Conservation (phyloP, 2,797 vertebrate species). For the Neosilurus mollespiculum region DNA sequence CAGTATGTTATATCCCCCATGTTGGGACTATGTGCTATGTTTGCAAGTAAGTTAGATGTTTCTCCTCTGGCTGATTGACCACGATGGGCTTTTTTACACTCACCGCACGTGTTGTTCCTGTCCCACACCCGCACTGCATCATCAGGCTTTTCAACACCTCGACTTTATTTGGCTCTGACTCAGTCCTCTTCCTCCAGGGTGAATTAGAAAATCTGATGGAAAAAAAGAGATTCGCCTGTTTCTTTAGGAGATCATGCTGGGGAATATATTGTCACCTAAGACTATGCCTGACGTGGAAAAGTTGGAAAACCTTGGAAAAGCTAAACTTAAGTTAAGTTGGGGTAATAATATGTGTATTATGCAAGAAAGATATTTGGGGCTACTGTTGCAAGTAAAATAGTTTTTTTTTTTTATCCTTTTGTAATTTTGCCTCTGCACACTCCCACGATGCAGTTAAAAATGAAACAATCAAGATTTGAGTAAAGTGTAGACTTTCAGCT, state of each 20-base stretch:
- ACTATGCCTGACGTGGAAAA: constrained; percentile 37
- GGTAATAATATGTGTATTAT: constrained; percentile 54
- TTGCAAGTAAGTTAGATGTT: constrained; percentile 68
- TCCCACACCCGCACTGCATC: constrained; percentile 54
- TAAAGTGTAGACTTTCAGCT: neutral
- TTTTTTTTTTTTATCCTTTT: constrained; percentile 7
- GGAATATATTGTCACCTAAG: constrained; percentile 55
- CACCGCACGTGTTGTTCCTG: constrained; percentile 72
- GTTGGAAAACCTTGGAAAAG: constrained; percentile 22
- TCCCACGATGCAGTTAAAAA: neutral
- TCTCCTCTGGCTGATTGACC: constrained; percentile 73
- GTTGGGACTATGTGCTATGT: constrained; percentile 56
- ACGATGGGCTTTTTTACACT: constrained; percentile 73
- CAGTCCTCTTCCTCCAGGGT: constrained; percentile 54
- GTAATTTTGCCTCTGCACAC: neutral
- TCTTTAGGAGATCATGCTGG: constrained; percentile 53
- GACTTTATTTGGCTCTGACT: constrained; percentile 46
- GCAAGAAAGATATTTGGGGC: constrained; percentile 28
- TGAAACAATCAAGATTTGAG: too few relatives aligned
- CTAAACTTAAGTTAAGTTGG: constrained; percentile 36
- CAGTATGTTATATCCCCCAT: constrained; percentile 73
- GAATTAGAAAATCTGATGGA: constrained; percentile 55
- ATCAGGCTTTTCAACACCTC: constrained; percentile 67
- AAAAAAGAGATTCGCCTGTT: constrained; percentile 53
- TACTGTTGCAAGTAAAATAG: constrained; percentile 39